phyloP scores from a whole-genome alignment of 2,888 invertebrate species.

The Drosophila aldrichi region DNA sequence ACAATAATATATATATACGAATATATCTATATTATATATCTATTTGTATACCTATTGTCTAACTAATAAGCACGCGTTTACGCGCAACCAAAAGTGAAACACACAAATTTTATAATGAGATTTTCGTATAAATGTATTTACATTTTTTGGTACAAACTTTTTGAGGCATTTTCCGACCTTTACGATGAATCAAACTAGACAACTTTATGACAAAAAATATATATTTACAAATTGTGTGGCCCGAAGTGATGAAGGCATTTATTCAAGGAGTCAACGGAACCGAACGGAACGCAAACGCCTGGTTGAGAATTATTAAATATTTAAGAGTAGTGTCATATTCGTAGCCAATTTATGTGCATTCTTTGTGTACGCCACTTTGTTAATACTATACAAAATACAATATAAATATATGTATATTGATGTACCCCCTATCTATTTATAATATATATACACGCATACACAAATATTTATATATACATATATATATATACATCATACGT shows the following conservation, averaged over 20 bases:
- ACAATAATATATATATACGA: constrained; percentile 9
- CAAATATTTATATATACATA: neutral
- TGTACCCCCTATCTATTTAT: constrained; percentile 29
- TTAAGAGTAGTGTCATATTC: constrained; percentile 63
- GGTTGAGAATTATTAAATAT: constrained; percentile 38
- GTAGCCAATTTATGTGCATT: constrained; percentile 63
- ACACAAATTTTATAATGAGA: constrained; percentile 67
- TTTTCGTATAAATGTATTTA: constrained; percentile 69
- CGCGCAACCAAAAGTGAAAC: constrained; percentile 21
- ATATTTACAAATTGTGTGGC: constrained; percentile 51
- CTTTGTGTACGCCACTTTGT: constrained; percentile 57
- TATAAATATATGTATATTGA: constrained; percentile 25
- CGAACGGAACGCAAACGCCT: constrained; percentile 1
- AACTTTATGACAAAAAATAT: constrained; percentile 38
- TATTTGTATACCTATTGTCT: constrained; percentile 46
- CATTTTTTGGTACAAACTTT: constrained; percentile 73
- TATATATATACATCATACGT: constrained; percentile 12
- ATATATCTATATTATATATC: constrained; percentile 23
- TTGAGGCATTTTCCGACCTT: constrained; percentile 72
- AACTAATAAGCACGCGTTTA: constrained; percentile 28
- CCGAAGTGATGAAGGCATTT: constrained; percentile 43
- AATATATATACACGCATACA: constrained; percentile 6
- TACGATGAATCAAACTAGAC: constrained; percentile 46
- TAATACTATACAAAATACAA: constrained; percentile 46
- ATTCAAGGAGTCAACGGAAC: constrained; percentile 13